Evolutionary conservation across 2,888 invertebrate species (phyloP).

Genomic region (Strigamia maritima): DNA sequence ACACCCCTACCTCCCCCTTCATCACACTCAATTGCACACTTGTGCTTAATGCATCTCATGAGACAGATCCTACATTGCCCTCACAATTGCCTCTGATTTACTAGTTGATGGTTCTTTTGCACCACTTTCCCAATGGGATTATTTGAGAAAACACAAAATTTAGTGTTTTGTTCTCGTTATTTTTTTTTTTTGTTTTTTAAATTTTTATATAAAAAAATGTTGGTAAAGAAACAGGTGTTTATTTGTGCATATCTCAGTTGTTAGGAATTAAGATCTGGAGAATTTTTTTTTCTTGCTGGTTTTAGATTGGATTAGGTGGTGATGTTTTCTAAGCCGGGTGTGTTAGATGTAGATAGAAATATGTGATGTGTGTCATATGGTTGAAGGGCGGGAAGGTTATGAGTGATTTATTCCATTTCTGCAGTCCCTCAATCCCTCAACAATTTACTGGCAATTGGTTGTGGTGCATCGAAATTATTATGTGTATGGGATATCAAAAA

Average conservation of each 20-base stretch:
- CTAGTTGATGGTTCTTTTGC: conserved; percentile 9
- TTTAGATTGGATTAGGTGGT: neutral
- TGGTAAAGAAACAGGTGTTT: neutral
- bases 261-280: neutral
- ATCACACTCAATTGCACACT: conserved; percentile 13
- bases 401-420: conserved; percentile 14
- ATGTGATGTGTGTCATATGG: conserved; percentile 21
- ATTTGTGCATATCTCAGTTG: neutral
- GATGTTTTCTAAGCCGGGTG: neutral
- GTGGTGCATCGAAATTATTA: neutral
- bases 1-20: neutral
- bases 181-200: neutral
- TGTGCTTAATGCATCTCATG: conserved; percentile 7
- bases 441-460: conserved; percentile 17
- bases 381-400: conserved; percentile 5
- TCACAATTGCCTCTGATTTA: neutral
- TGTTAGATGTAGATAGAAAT: neutral
- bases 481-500: neutral
- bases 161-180: neutral
- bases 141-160: neutral
- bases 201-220: too few relatives aligned
- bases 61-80: neutral
- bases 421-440: conserved; percentile 17
- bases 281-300: neutral
- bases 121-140: neutral